Evolutionary conservation across 2,888 invertebrate genomes (phyloP).

Genomic region (Bhutanitis thaidina): DNA sequence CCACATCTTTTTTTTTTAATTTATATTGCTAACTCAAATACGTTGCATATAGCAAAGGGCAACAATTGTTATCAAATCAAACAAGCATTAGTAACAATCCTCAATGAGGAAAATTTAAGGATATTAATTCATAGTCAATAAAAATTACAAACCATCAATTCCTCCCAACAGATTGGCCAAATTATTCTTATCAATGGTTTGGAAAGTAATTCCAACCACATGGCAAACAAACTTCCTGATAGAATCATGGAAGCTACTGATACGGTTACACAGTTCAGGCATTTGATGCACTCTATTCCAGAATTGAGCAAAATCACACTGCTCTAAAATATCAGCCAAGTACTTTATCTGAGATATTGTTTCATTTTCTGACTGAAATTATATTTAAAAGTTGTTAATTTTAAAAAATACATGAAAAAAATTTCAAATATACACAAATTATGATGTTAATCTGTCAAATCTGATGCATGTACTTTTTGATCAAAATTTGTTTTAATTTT

Average conservation of each 20-base stretch:
- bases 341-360: slow-evolving; percentile 93
- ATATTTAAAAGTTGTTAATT: not conserved
- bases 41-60: too few relatives aligned
- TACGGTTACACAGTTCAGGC: slow-evolving; percentile 87
- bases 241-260: slow-evolving; percentile 95
- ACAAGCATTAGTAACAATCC: too few relatives aligned
- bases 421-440: too few relatives aligned
- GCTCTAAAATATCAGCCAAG: slow-evolving; percentile 94
- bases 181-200: slow-evolving; percentile 91
- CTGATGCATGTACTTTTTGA: too few relatives aligned
- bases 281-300: slow-evolving; percentile 90
- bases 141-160: slow-evolving; percentile 85
- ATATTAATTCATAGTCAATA: too few relatives aligned
- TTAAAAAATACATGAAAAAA: too few relatives aligned
- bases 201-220: slow-evolving; percentile 97
- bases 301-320: slow-evolving; percentile 94
- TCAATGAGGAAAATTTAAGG: too few relatives aligned
- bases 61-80: too few relatives aligned
- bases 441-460: too few relatives aligned
- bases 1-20: too few relatives aligned
- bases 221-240: slow-evolving; percentile 98
- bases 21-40: too few relatives aligned
- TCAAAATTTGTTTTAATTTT: too few relatives aligned
- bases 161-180: slow-evolving; percentile 92
- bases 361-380: slow-evolving; percentile 86